phyloP scores from a whole-genome alignment of 2,888 invertebrate species.

The Aphrophora alni region DNA sequence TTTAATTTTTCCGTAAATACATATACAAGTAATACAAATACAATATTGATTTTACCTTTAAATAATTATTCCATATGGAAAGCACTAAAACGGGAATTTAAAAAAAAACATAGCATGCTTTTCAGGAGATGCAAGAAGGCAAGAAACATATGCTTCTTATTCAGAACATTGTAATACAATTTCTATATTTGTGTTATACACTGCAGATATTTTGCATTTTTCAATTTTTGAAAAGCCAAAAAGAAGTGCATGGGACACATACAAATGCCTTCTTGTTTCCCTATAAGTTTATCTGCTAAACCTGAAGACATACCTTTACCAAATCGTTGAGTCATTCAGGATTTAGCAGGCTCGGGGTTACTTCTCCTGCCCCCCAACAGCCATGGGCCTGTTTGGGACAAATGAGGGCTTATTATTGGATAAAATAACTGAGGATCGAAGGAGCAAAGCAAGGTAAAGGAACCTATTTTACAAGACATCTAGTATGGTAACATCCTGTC shows the following conservation, averaged over 20 bases:
- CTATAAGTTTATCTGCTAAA: background rate
- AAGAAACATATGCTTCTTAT: background rate
- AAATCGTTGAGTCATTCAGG: conserved; percentile 15
- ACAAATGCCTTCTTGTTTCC: background rate
- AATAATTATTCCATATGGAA: background rate
- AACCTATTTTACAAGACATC: background rate
- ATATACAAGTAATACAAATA: too few species aligned
- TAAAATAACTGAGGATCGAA: background rate
- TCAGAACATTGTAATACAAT: background rate
- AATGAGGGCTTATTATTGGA: conserved; percentile 9
- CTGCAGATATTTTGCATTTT: background rate
- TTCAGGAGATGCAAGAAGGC: conserved; percentile 4
- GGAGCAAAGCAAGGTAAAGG: background rate
- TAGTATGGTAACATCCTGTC: too few species aligned
- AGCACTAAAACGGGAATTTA: background rate
- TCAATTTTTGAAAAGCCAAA: background rate
- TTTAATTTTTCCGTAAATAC: background rate
- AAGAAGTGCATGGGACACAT: background rate
- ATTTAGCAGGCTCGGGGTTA: conserved; percentile 29
- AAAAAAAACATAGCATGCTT: background rate
- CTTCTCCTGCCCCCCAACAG: conserved; percentile 22
- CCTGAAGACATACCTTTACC: conserved; percentile 34
- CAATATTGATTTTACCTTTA: too few species aligned
- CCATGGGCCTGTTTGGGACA: conserved; percentile 6
- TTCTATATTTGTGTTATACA: background rate